Base-by-base conservation (phyloP, 2,113 vertebrate species). In the Mormyrus iriodes region DNA sequence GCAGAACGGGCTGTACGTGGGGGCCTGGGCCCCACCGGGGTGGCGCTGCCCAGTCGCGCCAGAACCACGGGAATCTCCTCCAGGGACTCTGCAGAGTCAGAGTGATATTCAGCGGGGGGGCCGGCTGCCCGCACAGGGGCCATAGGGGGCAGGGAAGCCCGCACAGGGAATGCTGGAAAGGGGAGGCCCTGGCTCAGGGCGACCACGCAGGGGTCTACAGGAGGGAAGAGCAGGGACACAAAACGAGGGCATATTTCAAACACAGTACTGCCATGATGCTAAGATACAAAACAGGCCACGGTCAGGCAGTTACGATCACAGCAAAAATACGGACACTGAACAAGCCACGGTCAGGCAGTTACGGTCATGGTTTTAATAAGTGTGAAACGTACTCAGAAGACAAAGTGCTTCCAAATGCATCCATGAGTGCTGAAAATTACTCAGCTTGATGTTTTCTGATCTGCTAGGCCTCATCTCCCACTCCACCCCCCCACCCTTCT, bases 61-160 rank as follows among this genome's bases (percentile, higher is more conserved):
- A 97, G 93, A 10, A 95, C 95, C 94, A 98, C 96, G 0, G 97
- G 97, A 85, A 97, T 97, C 94, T 98, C 97, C 89, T 98, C 96
- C 96, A 97, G 92, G 86, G 97, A 97, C 90, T 99, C 97, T 0
- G 97, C 95, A 0, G 97, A 98, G 91, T 97, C 96, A 0, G 97
- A 98, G 90, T 96, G 96, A 95, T 95, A 97, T 85, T 97, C 95
- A 31, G 94, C 94, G 0, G 97, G 95, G 13, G 95, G 94, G 6
- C 95, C 96, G 0, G 95, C 94, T 0, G 95, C 95, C 90, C 94
- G 96, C 58, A 96, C 91, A 0, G 94, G 92, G 48, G 93, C 90
- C 90, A 93, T 82, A 0, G 92, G 92, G 61, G 94, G 94, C 58
- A 94, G 90, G 51, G 92, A 90, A 85, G 93, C 90, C 90, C 93